Evolutionary conservation across 2,797 vertebrate species (phyloP).

Genomic region (Spinus pinus): DNA sequence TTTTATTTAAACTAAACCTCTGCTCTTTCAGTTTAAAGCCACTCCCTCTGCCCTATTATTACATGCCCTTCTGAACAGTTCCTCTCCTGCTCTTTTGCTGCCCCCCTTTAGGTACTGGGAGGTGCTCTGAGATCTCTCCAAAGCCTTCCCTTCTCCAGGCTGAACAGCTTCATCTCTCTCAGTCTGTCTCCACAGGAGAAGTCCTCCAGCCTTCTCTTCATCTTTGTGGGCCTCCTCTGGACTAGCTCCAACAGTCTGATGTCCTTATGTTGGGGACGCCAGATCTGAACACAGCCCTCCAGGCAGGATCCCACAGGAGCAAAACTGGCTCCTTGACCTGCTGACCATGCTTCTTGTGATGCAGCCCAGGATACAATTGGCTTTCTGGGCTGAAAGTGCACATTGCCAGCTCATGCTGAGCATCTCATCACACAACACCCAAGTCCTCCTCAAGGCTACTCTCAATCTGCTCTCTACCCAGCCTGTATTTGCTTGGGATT

Average conservation of each 20-base stretch:
- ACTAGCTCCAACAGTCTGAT: not conserved
- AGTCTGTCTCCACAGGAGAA: not conserved
- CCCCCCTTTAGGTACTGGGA: not conserved
- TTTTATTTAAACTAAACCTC: not conserved
- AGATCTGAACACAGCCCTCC: not conserved
- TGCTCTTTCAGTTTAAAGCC: not conserved
- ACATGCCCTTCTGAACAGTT: not conserved
- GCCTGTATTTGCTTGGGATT: not conserved
- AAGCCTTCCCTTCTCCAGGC: not conserved
- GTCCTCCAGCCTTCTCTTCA: not conserved
- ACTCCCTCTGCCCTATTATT: not conserved
- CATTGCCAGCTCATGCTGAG: not conserved
- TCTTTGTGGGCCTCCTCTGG: not conserved
- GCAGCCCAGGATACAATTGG: not conserved
- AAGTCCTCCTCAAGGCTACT: not conserved
- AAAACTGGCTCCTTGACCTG: not conserved
- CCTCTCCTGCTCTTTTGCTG: not conserved
- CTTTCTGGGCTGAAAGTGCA: not conserved
- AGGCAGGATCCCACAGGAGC: not conserved
- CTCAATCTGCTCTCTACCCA: fast-evolving
- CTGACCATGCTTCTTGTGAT: not conserved
- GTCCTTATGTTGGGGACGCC: not conserved
- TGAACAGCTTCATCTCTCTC: not conserved
- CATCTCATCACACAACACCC: not conserved
- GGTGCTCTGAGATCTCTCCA: not conserved